Evolutionary conservation across 2,113 vertebrate genomes (phyloP), one percentile per base, ranked within the genome.

Genomic region (Heterocephalus glaber): DNA sequence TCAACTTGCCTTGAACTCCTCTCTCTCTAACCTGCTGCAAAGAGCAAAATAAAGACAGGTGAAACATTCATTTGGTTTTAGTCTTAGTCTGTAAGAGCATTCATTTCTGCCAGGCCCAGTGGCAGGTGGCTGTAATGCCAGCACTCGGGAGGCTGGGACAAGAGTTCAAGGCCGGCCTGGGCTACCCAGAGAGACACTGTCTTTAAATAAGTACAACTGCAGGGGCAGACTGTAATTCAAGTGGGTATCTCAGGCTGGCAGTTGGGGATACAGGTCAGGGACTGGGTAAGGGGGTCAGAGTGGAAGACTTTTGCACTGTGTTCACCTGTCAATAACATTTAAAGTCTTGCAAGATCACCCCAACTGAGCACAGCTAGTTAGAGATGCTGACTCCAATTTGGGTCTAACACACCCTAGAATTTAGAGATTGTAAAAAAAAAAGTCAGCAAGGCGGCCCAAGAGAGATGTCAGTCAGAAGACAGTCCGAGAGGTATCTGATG

Each of bases 1-100:
- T 54, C 76, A 79, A 70, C 63, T 96, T 95, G 82, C 66, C 28
- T 86, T 76, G 24, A 70, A 58, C 20, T 41, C 47, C 22, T 35
- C 58, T 47, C 28, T 24, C 28, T 8, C 12, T 30, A 11, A 81
- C 16, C 41, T n/a, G 6, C 7, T 80, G 30, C 54, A 84, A 80
- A 93, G 24, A 81, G 68, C 74, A 63, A 86, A 83, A 92, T 65
- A 77, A 70, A 92, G 44, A 90, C 3, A 92, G 5, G 47, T n/a
- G 52, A 92, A 95, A 82, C 13, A 94, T 83, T 33, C 38, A 28
- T 65, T 89, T 76, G 77, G 28, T 52, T 88, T 87, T 61, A n/a
- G 33, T 70, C 47, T 95, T 79, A 84, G 47, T 41, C 68, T 93
- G 88, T 86, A 89, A 63, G 88, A 82, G 49, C 35, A 66, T 6